Percentiles rank a stretch among this genome's conserved stretches.
Conservation (phyloP, 2,113 vertebrate genomes). For the Rousettus leschenaultii region DNA sequence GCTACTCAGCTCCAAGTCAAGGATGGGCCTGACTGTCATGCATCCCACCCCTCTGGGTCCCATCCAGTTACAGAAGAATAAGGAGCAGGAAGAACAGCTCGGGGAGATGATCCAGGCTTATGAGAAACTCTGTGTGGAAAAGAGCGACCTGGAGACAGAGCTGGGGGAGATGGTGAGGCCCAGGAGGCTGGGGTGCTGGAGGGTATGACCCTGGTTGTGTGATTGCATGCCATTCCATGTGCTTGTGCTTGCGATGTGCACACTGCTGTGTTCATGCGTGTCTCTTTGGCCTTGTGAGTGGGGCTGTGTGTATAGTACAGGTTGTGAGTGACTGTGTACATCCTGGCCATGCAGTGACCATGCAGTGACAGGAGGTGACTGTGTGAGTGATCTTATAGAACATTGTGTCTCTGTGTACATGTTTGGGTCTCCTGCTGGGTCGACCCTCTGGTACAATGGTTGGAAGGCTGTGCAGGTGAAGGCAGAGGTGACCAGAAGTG, state of each 20-base stretch:
- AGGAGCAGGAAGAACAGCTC: slow-evolving; percentile 96
- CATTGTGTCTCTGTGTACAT: neutral
- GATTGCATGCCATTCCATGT: neutral
- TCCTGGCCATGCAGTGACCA: neutral
- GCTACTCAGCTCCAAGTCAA: neutral
- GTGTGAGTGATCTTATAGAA: neutral
- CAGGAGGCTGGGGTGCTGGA: neutral
- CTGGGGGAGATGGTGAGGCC: slow-evolving; percentile 94
- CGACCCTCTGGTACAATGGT: neutral
- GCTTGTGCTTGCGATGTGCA: neutral
- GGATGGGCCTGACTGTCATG: neutral
- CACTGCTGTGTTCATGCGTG: neutral
- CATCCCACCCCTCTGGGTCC: neutral
- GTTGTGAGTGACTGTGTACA: neutral
- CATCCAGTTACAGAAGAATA: slow-evolving; percentile 93
- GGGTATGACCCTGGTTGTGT: neutral
- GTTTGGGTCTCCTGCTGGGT: neutral
- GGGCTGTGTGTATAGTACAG: neutral
- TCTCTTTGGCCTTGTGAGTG: neutral
- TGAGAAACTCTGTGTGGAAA: slow-evolving; percentile 98
- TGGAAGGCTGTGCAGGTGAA: neutral
- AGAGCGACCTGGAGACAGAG: slow-evolving; percentile 93
- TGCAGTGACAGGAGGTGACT: neutral
- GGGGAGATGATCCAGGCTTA: slow-evolving; percentile 98
- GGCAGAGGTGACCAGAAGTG: neutral